Conservation (phyloP, 2,113 vertebrate species). For the Dipodomys spectabilis region DNA sequence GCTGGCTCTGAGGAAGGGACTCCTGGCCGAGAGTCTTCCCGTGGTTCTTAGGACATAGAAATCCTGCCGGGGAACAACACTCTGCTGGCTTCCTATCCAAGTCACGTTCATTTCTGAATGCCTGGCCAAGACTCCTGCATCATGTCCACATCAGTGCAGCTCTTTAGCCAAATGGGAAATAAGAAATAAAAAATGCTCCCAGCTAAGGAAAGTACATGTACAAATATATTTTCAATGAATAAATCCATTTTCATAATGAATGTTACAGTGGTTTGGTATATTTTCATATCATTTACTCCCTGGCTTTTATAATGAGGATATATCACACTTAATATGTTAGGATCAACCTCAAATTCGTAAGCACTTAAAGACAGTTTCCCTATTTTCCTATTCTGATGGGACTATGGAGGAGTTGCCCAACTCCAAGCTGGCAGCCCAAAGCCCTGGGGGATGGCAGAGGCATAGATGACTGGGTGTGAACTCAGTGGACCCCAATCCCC, state of each 20-base stretch:
- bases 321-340: background rate
- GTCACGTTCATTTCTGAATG: background rate
- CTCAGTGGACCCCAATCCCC: background rate
- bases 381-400: background rate
- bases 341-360: background rate
- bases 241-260: background rate
- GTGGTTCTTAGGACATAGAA: background rate
- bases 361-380: background rate
- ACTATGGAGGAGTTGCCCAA: background rate
- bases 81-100: accelerated
- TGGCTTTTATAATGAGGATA: background rate
- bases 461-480: background rate
- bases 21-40: too few species aligned
- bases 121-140: background rate
- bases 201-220: background rate
- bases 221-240: constrained; percentile 9
- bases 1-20: background rate
- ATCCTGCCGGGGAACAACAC: background rate
- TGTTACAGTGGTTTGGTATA: background rate
- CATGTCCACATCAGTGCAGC: accelerated
- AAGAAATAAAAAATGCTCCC: background rate
- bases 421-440: background rate
- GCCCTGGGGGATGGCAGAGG: background rate
- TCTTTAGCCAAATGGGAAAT: background rate
- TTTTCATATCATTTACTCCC: background rate